phyloP scores from a whole-genome alignment of 2,888 invertebrate species.

The Gerris lacustris region DNA sequence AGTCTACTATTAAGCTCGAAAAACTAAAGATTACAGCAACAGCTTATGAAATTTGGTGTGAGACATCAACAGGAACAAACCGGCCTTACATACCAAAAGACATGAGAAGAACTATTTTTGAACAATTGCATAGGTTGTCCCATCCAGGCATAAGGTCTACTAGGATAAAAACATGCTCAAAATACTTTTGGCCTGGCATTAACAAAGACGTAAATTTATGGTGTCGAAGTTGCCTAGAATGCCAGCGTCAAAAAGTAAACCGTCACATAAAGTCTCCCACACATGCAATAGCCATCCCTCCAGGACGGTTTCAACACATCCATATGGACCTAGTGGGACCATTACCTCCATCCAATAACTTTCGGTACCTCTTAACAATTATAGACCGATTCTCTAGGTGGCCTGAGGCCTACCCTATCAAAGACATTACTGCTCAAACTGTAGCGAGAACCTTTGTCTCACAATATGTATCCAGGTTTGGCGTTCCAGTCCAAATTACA shows the following conservation, averaged over 20 bases:
- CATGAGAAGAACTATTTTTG: conserved; percentile 19
- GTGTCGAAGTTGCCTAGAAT: conserved; percentile 33
- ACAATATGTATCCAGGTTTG: conserved; percentile 37
- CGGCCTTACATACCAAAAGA: conserved; percentile 21
- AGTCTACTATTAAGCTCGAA: neutral
- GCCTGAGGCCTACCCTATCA: conserved; percentile 35
- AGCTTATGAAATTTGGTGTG: conserved; percentile 19
- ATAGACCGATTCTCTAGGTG: conserved; percentile 35
- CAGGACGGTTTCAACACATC: conserved; percentile 32
- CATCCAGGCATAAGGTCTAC: conserved; percentile 31
- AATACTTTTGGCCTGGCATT: conserved; percentile 37
- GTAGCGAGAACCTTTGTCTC: conserved; percentile 34
- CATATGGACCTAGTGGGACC: conserved; percentile 31
- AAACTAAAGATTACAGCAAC: neutral
- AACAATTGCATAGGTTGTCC: conserved; percentile 29
- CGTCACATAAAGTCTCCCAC: conserved; percentile 33
- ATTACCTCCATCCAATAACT: conserved; percentile 19
- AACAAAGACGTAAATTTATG: conserved; percentile 33
- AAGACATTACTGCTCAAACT: conserved; percentile 36
- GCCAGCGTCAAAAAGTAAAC: conserved; percentile 34
- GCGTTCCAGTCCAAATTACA: conserved; percentile 34
- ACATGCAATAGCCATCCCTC: conserved; percentile 29
- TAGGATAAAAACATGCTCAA: conserved; percentile 31
- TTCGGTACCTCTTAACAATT: conserved; percentile 34
- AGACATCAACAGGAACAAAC: conserved; percentile 20